Evolutionary conservation across 2,888 invertebrate species (phyloP).

Genomic region (Agrotis segetum): DNA sequence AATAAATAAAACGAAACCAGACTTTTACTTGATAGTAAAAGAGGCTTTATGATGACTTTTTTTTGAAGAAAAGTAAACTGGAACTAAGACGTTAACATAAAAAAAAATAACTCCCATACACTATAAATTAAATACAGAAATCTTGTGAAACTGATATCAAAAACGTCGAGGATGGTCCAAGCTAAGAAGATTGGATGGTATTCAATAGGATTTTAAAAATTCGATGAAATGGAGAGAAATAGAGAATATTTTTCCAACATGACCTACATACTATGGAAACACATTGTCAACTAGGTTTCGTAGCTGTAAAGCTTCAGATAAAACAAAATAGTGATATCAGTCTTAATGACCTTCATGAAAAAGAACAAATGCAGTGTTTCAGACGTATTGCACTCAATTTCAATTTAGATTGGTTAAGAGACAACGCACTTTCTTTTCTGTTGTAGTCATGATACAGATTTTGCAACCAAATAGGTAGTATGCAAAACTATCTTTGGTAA

Average conservation of each 20-base stretch:
- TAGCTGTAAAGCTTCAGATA: not conserved
- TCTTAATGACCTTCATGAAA: not conserved
- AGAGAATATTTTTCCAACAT: no score
- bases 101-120: no score
- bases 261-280: not conserved
- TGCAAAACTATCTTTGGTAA: not conserved
- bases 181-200: not conserved
- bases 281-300: not conserved
- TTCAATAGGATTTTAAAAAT: not conserved
- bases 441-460: constrained; percentile 1
- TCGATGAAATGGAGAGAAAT: not conserved
- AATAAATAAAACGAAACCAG: no score
- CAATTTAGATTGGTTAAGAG: constrained; percentile 7
- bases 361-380: not conserved
- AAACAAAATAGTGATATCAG: not conserved
- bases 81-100: no score
- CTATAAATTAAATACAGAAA: no score
- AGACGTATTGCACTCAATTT: constrained; percentile 11
- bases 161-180: not conserved
- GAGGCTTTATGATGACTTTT: no score
- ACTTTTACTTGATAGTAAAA: not conserved
- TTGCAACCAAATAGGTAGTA: not conserved
- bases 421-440: constrained; percentile 17
- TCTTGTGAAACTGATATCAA: no score
- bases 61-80: no score